Base-by-base conservation (phyloP, 2,888 invertebrate genomes). In the Hypselothyrea guttata region DNA sequence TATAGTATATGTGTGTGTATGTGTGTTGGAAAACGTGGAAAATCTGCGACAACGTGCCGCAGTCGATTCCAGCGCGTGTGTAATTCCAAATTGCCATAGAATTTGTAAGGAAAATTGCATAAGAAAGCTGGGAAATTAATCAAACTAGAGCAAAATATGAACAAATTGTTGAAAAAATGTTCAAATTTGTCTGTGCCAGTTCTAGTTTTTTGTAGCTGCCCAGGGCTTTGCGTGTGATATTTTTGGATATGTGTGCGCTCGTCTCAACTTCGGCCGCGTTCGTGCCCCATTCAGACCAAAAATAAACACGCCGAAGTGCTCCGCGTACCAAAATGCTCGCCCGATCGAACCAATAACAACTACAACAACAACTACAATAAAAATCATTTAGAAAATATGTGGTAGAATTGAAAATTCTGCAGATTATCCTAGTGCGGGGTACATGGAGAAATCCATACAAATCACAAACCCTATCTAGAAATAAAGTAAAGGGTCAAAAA, bases 191-290 rank as follows among this genome's bases (percentile, higher is more conserved):
- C 67, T 84, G 82, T 72, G 74, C 82, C 75, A 82, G 74, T 74
- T 85, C 82, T 78, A 82, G 74, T 74, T 85, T 81, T 64, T 49
- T 61, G 65, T 63, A 22, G 74, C 70, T 84, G 76, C 88, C 87
- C 87, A 87, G 88, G 87, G 79, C 84, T 83, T 74, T 75, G 81
- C 86, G 79, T 79, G 86, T 86, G 87, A 84, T 87, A 87, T 87
- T 87, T 87, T 87, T 87, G 87, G 87, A 86, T 64, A 69, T 78
- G 75, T 81, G 75, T 75, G 75, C 64, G 73, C 68, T 79, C 72
- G 65, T 69, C 41, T 35, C 16, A 42, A 40, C 59, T 55, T 82
- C 75, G 75, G 79, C 53, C 60, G 55, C 34, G 60, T 71, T 88
- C 88, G 88, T 67, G 63, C 57, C 42, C 45, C 66, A 60, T 57